Percentiles rank a stretch among this genome's conserved stretches.
Conservation (phyloP, 1,140 invertebrate species). For the Polyergus mexicanus region DNA sequence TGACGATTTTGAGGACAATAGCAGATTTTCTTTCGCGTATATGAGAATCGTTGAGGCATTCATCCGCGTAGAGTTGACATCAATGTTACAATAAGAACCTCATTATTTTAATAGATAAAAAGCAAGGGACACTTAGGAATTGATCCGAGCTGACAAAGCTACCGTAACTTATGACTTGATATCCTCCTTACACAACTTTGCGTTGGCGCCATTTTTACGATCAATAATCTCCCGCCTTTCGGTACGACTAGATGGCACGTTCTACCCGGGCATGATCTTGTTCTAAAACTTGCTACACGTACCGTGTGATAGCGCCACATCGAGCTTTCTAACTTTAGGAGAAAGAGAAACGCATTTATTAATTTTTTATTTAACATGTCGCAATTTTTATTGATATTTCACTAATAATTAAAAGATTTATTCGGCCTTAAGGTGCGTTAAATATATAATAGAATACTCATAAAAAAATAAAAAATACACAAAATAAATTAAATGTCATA, state of each 20-base stretch:
- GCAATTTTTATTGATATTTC: no score
- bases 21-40: background rate
- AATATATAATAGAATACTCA: background rate
- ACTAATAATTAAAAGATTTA: background rate
- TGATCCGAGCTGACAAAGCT: conserved; percentile 26
- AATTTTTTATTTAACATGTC: conserved; percentile 28
- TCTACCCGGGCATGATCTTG: conserved; percentile 64
- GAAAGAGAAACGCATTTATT: conserved; percentile 5
- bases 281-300: conserved; percentile 64
- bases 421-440: background rate
- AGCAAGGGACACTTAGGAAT: conserved; percentile 1
- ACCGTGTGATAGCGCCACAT: conserved; percentile 77
- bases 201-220: conserved; percentile 82
- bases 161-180: conserved; percentile 46
- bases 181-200: conserved; percentile 65
- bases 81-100: conserved; percentile 2
- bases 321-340: conserved; percentile 17
- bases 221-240: conserved; percentile 79
- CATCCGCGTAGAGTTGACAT: background rate
- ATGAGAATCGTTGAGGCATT: conserved; percentile 8
- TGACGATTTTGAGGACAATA: background rate
- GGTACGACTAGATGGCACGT: conserved; percentile 81
- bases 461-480: background rate
- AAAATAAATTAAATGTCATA: background rate
- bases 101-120: conserved; percentile 38